Evolutionary conservation across 2,888 invertebrate species (phyloP).

Genomic region (Schrankia costaestrigalis): DNA sequence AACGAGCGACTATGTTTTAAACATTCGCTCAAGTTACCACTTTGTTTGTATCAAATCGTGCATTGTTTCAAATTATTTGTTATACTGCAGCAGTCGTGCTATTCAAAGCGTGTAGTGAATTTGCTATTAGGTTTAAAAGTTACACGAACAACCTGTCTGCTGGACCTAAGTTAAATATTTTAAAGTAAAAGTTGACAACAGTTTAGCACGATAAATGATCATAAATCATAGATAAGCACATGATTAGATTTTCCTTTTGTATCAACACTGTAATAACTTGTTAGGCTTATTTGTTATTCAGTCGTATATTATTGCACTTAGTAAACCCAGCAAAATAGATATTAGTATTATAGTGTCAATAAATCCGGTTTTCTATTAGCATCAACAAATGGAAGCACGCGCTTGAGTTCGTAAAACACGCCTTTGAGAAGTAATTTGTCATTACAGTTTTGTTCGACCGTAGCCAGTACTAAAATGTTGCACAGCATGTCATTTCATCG

Average conservation of each 20-base stretch:
- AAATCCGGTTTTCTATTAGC: constrained; percentile 36
- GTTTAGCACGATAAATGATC: too few relatives aligned
- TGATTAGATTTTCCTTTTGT: too few relatives aligned
- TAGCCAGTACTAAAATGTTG: constrained; percentile 28
- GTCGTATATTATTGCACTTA: constrained; percentile 16
- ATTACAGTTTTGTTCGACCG: constrained; percentile 30
- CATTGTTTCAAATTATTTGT: constrained; percentile 22
- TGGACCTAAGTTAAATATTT: too few relatives aligned
- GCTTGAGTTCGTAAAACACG: constrained; percentile 32
- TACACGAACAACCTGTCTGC: too few relatives aligned
- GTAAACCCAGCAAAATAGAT: constrained; percentile 21
- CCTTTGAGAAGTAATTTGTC: constrained; percentile 38
- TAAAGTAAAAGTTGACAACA: too few relatives aligned
- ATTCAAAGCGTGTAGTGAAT: constrained; percentile 8
- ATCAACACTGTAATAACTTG: too few relatives aligned
- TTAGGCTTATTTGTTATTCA: constrained; percentile 13
- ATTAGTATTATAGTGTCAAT: constrained; percentile 24
- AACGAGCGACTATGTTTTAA: constrained; percentile 53
- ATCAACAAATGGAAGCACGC: constrained; percentile 31
- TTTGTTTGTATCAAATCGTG: constrained; percentile 18
- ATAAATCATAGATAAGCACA: too few relatives aligned
- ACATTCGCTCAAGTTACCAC: constrained; percentile 37
- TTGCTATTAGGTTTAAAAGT: too few relatives aligned
- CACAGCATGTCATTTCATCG: constrained; percentile 17
- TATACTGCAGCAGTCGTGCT: not conserved